These are phyloP conservation scores for Phrynosoma platyrhinos DNA, from an alignment of 2,113 vertebrate genomes.

Conservation along the genomic window DNA sequence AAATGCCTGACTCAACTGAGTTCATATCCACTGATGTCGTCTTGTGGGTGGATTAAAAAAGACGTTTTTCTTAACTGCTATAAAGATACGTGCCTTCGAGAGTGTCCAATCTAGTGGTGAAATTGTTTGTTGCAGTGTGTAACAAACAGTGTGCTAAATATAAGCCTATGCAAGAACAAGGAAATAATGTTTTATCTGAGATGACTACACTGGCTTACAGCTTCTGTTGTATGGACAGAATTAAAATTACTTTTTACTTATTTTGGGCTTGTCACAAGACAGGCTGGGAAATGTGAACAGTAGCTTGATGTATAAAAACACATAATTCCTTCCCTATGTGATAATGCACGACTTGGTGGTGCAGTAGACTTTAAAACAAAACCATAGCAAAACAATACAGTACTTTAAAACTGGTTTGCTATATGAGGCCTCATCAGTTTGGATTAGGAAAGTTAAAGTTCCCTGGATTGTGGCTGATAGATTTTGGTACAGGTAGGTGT, in stretches of 20 bases:
- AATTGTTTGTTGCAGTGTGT: too few species aligned
- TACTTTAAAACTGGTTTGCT: background rate
- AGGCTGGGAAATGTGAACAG: background rate
- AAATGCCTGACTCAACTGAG: background rate
- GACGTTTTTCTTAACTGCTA: background rate
- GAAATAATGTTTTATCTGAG: background rate
- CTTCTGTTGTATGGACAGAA: background rate
- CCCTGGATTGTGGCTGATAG: too few species aligned
- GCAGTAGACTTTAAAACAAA: too few species aligned
- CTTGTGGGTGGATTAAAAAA: background rate
- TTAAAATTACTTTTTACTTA: background rate
- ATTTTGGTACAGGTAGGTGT: background rate
- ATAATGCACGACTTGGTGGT: background rate
- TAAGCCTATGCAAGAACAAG: too few species aligned
- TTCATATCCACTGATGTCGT: background rate
- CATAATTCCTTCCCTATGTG: background rate
- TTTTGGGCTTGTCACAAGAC: background rate
- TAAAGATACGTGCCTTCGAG: background rate
- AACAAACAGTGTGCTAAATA: too few species aligned
- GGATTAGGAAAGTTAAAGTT: background rate
- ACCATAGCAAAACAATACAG: too few species aligned
- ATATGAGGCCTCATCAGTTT: background rate
- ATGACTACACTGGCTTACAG: background rate
- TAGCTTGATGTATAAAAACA: too few species aligned
- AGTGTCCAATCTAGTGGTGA: background rate